A percentile compares a stretch with the other conserved stretches of the same genome.
These are phyloP conservation scores for Ariolimax columbianus DNA, from an alignment of 2,888 invertebrate genomes.

Conservation along the genomic window DNA sequence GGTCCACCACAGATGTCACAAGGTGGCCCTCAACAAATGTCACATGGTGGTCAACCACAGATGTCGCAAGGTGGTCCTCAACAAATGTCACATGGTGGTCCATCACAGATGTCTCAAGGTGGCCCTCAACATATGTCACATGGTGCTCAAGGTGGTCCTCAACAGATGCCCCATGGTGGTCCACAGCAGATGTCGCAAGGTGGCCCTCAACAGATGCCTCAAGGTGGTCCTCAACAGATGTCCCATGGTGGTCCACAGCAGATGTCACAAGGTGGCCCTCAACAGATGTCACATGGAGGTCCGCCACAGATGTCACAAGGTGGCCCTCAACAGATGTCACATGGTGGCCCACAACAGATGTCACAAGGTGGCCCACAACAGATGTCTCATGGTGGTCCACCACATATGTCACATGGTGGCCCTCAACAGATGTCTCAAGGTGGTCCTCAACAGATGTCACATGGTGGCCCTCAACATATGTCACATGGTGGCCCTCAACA, in stretches of 20 bases:
- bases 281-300: conserved; percentile 7
- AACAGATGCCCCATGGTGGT: conserved; percentile 25
- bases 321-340: conserved; percentile 20
- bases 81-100: conserved; percentile 11
- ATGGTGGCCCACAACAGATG: conserved; percentile 24
- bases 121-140: conserved; percentile 5
- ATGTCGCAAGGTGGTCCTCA: conserved; percentile 28
- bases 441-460: conserved; percentile 46
- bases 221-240: conserved; percentile 27
- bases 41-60: conserved; percentile 23
- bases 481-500: conserved; percentile 33
- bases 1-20: conserved; percentile 15
- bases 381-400: conserved; percentile 44
- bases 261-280: conserved; percentile 26
- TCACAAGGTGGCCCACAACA: conserved; percentile 29
- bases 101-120: conserved; percentile 22
- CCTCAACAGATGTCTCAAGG: conserved; percentile 41
- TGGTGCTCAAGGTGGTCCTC: background rate
- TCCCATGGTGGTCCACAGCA: conserved; percentile 1
- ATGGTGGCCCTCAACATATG: conserved; percentile 45
- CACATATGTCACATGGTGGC: conserved; percentile 33
- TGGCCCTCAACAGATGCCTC: conserved; percentile 10
- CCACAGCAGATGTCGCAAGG: conserved; percentile 1
- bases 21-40: conserved; percentile 35
- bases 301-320: conserved; percentile 30